phyloP scores from a whole-genome alignment of 2,797 vertebrate genomes.

The Xerus rutilus region DNA sequence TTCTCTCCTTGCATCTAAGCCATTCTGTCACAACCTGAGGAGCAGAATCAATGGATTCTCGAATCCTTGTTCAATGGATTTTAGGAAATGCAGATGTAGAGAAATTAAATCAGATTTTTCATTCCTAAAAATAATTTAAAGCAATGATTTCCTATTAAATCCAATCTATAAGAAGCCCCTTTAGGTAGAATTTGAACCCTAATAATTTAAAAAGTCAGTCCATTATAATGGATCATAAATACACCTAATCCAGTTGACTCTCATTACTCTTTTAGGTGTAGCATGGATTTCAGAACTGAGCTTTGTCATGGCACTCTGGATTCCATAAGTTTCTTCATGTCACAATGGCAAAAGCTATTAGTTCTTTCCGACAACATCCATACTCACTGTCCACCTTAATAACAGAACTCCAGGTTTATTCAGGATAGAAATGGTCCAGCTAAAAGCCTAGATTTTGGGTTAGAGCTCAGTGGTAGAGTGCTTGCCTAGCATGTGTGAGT shows the following conservation, averaged over 20 bases:
- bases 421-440: background rate
- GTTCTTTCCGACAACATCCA: background rate
- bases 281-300: background rate
- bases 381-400: background rate
- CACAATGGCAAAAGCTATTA: background rate
- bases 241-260: background rate
- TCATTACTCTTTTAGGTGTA: background rate
- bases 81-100: slow-evolving; percentile 19
- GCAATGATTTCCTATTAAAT: background rate
- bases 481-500: no score
- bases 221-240: background rate
- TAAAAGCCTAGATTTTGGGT: background rate
- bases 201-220: slow-evolving; percentile 48
- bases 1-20: background rate
- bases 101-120: background rate
- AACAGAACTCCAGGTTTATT: slow-evolving; percentile 9
- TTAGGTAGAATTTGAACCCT: background rate
- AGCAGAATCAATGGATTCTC: background rate
- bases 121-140: slow-evolving; percentile 60
- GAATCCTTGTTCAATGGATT: background rate
- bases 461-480: no score
- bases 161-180: background rate
- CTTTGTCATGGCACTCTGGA: background rate
- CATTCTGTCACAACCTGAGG: background rate
- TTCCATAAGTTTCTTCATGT: background rate